Evolutionary conservation across 2,888 invertebrate genomes (phyloP).

Genomic region (Andricus quercusramuli): DNA sequence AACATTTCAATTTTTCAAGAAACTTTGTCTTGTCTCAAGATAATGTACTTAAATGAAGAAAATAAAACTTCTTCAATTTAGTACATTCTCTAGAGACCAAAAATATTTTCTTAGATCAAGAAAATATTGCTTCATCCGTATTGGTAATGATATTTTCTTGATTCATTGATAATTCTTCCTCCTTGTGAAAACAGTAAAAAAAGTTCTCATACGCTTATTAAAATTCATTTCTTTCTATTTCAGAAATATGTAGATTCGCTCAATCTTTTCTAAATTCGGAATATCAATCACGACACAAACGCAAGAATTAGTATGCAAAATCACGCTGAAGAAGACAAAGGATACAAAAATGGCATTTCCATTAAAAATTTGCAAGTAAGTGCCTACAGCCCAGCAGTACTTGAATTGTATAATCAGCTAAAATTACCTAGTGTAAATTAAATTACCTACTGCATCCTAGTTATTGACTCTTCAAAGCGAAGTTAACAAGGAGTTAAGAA

Average conservation of each 20-base stretch:
- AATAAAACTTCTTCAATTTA: too few species aligned
- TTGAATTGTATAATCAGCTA: neutral
- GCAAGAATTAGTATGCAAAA: conserved; percentile 1
- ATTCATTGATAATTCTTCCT: too few species aligned
- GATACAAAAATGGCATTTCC: neutral
- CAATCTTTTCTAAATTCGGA: neutral
- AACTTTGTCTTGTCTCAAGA: too few species aligned
- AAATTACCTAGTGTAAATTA: neutral
- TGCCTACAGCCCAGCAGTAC: neutral
- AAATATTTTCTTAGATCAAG: too few species aligned
- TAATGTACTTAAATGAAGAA: too few species aligned
- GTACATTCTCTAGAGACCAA: too few species aligned
- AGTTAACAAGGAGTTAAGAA: neutral
- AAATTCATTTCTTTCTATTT: neutral
- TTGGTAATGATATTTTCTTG: too few species aligned
- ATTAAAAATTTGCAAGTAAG: neutral
- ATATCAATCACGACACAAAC: neutral
- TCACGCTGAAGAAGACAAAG: neutral
- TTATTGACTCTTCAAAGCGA: neutral
- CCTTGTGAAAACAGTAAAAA: neutral
- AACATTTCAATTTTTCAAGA: too few species aligned
- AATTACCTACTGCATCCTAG: neutral
- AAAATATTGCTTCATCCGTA: too few species aligned
- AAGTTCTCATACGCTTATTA: neutral
- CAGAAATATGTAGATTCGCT: neutral